A percentile compares a stretch with the other conserved stretches of the same genome.
Evolutionary conservation across 2,888 invertebrate genomes (phyloP).

Genomic region (Catocala fraxini): DNA sequence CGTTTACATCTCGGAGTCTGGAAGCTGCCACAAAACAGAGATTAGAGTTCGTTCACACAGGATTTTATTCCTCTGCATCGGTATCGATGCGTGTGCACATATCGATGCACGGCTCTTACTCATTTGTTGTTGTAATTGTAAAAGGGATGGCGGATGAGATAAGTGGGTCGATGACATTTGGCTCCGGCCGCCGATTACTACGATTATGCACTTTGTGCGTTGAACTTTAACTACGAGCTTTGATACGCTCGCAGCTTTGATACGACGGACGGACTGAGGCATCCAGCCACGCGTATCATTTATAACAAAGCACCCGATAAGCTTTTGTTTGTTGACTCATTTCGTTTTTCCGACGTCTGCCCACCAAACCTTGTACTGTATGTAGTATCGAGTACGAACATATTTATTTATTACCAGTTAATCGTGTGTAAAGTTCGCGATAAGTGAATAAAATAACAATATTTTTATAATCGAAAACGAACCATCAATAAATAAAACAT

Average conservation of each 20-base stretch:
- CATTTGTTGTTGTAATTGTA: conserved; percentile 88
- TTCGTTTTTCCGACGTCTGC: background rate
- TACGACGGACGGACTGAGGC: conserved; percentile 52
- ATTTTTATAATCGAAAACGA: conserved; percentile 15
- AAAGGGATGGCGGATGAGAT: conserved; percentile 88
- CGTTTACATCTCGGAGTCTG: conserved; percentile 76
- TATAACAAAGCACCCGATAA: conserved; percentile 47
- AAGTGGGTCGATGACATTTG: conserved; percentile 87
- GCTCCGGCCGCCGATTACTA: conserved; percentile 83
- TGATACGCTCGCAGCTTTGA: conserved; percentile 73
- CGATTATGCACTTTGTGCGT: conserved; percentile 87
- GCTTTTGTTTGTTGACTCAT: conserved; percentile 41
- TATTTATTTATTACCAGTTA: conserved; percentile 19
- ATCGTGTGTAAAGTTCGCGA: conserved; percentile 15
- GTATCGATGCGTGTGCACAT: conserved; percentile 81
- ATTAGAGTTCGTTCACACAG: conserved; percentile 88
- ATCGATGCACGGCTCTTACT: conserved; percentile 84
- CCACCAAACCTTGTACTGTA: background rate
- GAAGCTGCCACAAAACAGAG: conserved; percentile 83
- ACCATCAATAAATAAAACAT: conserved; percentile 18
- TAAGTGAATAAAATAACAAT: conserved; percentile 14
- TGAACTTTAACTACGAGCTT: conserved; percentile 83
- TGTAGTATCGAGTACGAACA: conserved; percentile 7
- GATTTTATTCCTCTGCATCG: conserved; percentile 85
- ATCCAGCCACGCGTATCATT: conserved; percentile 43